Percentiles rank a stretch among this genome's conserved stretches.
Conservation (phyloP, 2,888 invertebrate genomes). For the Tridacna crocea region DNA sequence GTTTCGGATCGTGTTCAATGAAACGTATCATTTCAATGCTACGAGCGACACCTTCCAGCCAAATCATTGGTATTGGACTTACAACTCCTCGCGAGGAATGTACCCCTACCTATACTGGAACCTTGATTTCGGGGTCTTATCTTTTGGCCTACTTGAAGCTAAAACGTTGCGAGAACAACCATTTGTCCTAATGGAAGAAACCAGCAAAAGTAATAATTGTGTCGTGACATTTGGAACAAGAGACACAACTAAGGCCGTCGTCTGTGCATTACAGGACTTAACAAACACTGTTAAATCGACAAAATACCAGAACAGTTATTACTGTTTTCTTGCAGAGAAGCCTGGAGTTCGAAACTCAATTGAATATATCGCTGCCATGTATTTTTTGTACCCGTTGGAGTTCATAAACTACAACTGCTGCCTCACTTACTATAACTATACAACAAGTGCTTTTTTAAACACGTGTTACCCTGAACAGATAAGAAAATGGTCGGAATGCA, state of each 20-base stretch:
- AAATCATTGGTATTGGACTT: conserved; percentile 50
- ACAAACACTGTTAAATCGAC: background rate
- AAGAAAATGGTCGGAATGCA: conserved; percentile 39
- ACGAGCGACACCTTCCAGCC: conserved; percentile 36
- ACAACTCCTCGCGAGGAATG: conserved; percentile 22
- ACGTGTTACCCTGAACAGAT: conserved; percentile 6
- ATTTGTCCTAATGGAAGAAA: conserved; percentile 1
- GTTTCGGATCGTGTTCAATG: conserved; percentile 9
- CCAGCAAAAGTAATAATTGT: conserved; percentile 1
- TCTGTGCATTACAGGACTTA: conserved; percentile 7
- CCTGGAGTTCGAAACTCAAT: conserved; percentile 21
- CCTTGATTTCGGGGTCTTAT: conserved; percentile 42
- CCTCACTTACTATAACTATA: conserved; percentile 12
- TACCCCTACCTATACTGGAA: conserved; percentile 48
- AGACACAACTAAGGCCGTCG: conserved; percentile 33
- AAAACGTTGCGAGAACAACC: conserved; percentile 31
- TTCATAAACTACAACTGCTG: conserved; percentile 45
- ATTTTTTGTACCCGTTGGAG: conserved; percentile 33
- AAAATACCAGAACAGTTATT: conserved; percentile 34
- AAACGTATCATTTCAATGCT: background rate
- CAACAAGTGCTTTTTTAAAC: background rate
- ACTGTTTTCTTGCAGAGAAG: conserved; percentile 41
- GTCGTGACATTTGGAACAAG: conserved; percentile 28
- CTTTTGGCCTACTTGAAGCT: conserved; percentile 48
- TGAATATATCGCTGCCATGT: conserved; percentile 31